Evolutionary conservation across 2,113 vertebrate species (phyloP), one percentile per base, ranked within the genome.

Genomic region (Tetrax tetrax): DNA sequence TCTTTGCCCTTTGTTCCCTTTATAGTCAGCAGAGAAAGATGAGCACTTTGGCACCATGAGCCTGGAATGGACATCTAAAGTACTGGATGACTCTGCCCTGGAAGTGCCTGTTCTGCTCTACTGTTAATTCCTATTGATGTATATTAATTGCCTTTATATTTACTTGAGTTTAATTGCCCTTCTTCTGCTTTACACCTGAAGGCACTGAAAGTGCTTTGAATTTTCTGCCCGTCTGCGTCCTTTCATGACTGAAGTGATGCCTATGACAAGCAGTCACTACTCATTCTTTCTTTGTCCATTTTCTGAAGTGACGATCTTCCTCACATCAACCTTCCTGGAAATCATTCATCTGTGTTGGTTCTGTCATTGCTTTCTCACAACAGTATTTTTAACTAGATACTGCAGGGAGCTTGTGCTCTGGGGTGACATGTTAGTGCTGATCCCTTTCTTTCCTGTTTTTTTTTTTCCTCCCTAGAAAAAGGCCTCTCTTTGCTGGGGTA

Each of bases 401-500:
- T 85, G 19, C 43, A 57, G 47, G 37, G 68, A 72, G 37, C 45
- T 84, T 29, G 10, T 14, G 53, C 33, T 90, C 37, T 3, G 3
- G 9, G 28, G 31, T 72, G 27, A 28, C 9, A 5, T 70, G 8
- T n/a, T 64, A 66, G 41, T 15, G 8, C 53, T 53, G 35, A 83
- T 12, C 9, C 29, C 33, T 57, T 37, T 29, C 7, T 91, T 61
- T 37, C 25, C 38, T 61, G 2, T 19, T 17, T 14, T 29, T 12
- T 41, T 27, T 57, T 16, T 68, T 28, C 9, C 14, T 51, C 18
- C 48, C 41, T 76, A 99, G 99, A 98, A 86, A 98, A 97, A 82
- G 97, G 97, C 61, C 97, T 99, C 7, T 98, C 98, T 71, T 69
- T 97, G 78, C 96, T 98, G 18, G 98, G 99, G 21, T 99, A 98